A percentile compares a stretch with the other conserved stretches of the same genome.
Conservation (phyloP, 2,113 vertebrate species). For the Pygoscelis antarcticus region DNA sequence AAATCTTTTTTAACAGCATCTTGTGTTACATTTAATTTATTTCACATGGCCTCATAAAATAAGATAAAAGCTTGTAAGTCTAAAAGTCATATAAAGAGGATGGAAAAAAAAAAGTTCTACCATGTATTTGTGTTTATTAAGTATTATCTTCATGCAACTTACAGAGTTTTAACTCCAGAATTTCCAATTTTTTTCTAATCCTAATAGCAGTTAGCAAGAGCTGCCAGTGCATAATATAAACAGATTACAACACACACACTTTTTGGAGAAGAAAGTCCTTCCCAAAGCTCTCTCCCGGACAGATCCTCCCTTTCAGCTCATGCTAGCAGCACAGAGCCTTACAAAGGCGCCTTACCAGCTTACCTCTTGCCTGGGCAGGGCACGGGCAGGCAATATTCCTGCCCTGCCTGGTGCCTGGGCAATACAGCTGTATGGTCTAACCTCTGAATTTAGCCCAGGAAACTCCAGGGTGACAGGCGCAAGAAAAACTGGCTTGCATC, state of each 20-base stretch:
- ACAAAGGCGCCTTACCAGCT: neutral
- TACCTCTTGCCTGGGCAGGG: neutral
- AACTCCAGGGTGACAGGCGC: neutral
- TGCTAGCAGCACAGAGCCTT: neutral
- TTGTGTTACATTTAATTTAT: slow-evolving; percentile 81
- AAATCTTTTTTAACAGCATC: slow-evolving; percentile 79
- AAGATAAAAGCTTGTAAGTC: slow-evolving; percentile 75
- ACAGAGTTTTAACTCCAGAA: slow-evolving; percentile 35
- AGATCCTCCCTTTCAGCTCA: fast-evolving
- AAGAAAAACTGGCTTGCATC: fast-evolving
- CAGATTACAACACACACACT: neutral
- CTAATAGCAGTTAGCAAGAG: neutral
- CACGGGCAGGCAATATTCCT: fast-evolving
- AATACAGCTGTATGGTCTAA: too few relatives aligned
- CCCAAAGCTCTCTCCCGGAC: neutral
- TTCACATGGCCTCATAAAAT: slow-evolving; percentile 74
- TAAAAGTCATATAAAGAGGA: slow-evolving; percentile 69
- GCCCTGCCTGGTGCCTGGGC: neutral
- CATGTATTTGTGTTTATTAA: slow-evolving; percentile 64
- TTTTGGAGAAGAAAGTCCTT: neutral
- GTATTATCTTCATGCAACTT: slow-evolving; percentile 19
- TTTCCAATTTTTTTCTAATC: neutral
- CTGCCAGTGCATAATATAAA: neutral
- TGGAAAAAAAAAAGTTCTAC: slow-evolving; percentile 56
- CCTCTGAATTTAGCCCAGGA: neutral